These are phyloP conservation scores for Drosophila seguyi DNA, from an alignment of 1,140 invertebrate species.

Conservation along the genomic window DNA sequence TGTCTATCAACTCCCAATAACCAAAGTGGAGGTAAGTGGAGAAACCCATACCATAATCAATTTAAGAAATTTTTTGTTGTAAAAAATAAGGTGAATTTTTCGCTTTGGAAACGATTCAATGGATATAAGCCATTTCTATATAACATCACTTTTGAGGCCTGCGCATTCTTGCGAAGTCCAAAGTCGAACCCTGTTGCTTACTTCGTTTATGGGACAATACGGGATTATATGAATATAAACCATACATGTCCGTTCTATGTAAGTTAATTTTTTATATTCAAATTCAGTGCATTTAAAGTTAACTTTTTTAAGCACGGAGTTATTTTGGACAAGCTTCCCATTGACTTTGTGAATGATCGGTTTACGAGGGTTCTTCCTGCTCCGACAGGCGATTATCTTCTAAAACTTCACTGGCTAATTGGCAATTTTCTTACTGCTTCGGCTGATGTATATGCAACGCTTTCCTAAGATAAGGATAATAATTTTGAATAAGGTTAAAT, in stretches of 20 bases:
- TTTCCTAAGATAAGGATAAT: too few relatives aligned
- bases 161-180: too few relatives aligned
- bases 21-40: neutral
- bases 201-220: neutral
- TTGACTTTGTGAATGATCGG: neutral
- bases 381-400: neutral
- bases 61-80: too few relatives aligned
- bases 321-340: conserved; percentile 7
- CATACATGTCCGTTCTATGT: conserved; percentile 10
- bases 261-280: neutral
- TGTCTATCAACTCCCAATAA: neutral
- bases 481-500: too few relatives aligned
- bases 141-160: too few relatives aligned
- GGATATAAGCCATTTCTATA: too few relatives aligned
- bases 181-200: neutral
- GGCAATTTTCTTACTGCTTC: neutral
- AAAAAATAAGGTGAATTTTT: too few relatives aligned
- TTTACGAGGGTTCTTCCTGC: conserved; percentile 2
- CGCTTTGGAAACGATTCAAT: too few relatives aligned
- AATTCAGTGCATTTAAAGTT: neutral
- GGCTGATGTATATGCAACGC: neutral
- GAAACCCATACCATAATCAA: too few relatives aligned
- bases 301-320: neutral
- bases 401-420: neutral
- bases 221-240: neutral